These are phyloP conservation scores for Drosophila cracens DNA, from an alignment of 2,888 invertebrate genomes.

Conservation along the genomic window DNA sequence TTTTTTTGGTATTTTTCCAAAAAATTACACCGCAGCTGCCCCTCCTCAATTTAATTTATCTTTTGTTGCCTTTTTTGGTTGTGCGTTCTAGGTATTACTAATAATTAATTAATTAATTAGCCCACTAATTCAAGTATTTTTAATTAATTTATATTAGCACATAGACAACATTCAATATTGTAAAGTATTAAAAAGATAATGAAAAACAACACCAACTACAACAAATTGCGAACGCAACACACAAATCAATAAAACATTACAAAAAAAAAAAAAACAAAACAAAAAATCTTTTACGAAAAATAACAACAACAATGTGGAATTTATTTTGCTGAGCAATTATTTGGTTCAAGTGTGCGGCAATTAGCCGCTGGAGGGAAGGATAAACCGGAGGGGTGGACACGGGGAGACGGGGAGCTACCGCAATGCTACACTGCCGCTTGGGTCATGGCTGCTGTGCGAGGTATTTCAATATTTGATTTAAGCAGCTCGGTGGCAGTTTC, in stretches of 20 bases:
- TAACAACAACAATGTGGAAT: constrained; percentile 58
- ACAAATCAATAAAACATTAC: constrained; percentile 65
- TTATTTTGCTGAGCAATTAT: constrained; percentile 67
- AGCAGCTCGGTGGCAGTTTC: constrained; percentile 71
- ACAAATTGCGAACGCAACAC: constrained; percentile 60
- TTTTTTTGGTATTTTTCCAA: constrained; percentile 4
- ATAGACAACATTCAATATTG: constrained; percentile 64
- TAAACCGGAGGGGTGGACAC: not conserved
- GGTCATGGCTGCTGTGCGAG: constrained; percentile 71
- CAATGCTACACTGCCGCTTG: constrained; percentile 26
- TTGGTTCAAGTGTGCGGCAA: constrained; percentile 72
- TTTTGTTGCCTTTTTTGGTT: constrained; percentile 52
- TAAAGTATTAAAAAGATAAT: constrained; percentile 76
- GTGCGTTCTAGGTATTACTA: constrained; percentile 73
- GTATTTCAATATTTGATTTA: constrained; percentile 79
- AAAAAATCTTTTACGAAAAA: constrained; percentile 40
- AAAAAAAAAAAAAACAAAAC: constrained; percentile 44
- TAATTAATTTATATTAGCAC: constrained; percentile 77
- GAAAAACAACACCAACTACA: constrained; percentile 25
- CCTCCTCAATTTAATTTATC: constrained; percentile 34
- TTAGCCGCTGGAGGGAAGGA: constrained; percentile 39
- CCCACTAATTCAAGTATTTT: constrained; percentile 55
- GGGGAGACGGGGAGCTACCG: not conserved
- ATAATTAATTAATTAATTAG: constrained; percentile 53
- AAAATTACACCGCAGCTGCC: not conserved